Base-by-base conservation (phyloP, 2,888 invertebrate genomes). In the Girardia tigrina region DNA sequence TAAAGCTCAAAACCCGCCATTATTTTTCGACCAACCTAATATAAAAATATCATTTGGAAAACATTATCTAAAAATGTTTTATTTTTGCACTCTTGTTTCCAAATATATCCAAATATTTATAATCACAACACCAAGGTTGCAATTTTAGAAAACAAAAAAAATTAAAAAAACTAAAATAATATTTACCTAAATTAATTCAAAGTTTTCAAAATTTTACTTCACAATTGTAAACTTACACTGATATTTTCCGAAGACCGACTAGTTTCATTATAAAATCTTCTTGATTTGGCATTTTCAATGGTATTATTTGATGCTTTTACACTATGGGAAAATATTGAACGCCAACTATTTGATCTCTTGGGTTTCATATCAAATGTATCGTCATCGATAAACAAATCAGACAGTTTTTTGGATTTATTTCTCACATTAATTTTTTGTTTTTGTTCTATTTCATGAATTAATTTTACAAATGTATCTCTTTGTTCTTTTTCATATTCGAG, bases 401-500 rank as follows among this genome's bases (percentile, higher is more conserved):
- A 72, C 20, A 72, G 6, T 8, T 72, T 29, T 28, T 20, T 1
- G 2, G 29, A 72, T 72, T 72, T n/a, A 1, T 29, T 28, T 28
- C 36, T 72, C 1, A 20, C 56, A n/a, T 56, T 4, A 20, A 56
- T 12, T 74, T 56, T 27, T 23, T 74, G 28, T 56, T 28, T 26
- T 20, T 75, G 70, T 20, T 75, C 27, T 4, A 76, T 75, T 26
- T 29, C 74, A 36, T 75, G 75, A 69, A 75, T n/a, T n/a, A 76
- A 29, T 26, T 28, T 36, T 6, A 76, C 74, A 56, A 76, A 76
- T 16, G 70, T 26, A 26, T 76, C 76, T 42, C 42, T 42, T 70
- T 76, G 76, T 29, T 76, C 76, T 26, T 73, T 69, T 70, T 76
- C 76, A 70, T 75, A 76, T 14, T 74, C 73, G 1, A 75, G 42